A percentile compares a stretch with the other conserved stretches of the same genome.
Evolutionary conservation across 1,140 invertebrate species (phyloP).

Genomic region (Globodera rostochiensis): DNA sequence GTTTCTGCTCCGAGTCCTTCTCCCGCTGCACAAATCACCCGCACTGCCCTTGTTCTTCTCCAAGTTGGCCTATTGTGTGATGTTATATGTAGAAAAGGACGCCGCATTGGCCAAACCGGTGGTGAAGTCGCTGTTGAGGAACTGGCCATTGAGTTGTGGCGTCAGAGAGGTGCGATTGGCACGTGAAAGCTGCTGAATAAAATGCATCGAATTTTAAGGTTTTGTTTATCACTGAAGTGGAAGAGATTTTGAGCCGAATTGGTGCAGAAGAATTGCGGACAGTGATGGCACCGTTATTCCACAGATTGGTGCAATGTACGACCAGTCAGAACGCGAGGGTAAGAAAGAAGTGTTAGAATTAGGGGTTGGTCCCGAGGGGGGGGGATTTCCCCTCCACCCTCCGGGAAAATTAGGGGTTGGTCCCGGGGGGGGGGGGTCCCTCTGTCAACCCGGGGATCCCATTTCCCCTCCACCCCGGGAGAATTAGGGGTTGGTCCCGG

Average conservation of each 20-base stretch:
- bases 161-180: constrained; percentile 9
- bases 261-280: not conserved
- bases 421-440: no score
- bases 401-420: no score
- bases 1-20: constrained; percentile 57
- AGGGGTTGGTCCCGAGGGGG: no score
- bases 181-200: not conserved
- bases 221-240: constrained; percentile 18
- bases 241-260: constrained; percentile 16
- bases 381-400: no score
- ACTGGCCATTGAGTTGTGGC: constrained; percentile 13
- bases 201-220: not conserved
- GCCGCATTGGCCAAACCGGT: constrained; percentile 72
- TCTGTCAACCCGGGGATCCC: no score
- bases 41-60: constrained; percentile 89
- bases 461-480: no score
- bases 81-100: constrained; percentile 88
- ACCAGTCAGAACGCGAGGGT: constrained; percentile 15
- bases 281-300: constrained; percentile 2
- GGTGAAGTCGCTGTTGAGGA: not conserved
- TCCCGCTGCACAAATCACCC: constrained; percentile 67
- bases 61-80: constrained; percentile 91
- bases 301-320: constrained; percentile 1
- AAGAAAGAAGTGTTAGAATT: not conserved
- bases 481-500: no score